A percentile compares a stretch with the other conserved stretches of the same genome.
These are phyloP conservation scores for Gopherus evgoodei DNA, from an alignment of 2,113 vertebrate species.

Conservation along the genomic window DNA sequence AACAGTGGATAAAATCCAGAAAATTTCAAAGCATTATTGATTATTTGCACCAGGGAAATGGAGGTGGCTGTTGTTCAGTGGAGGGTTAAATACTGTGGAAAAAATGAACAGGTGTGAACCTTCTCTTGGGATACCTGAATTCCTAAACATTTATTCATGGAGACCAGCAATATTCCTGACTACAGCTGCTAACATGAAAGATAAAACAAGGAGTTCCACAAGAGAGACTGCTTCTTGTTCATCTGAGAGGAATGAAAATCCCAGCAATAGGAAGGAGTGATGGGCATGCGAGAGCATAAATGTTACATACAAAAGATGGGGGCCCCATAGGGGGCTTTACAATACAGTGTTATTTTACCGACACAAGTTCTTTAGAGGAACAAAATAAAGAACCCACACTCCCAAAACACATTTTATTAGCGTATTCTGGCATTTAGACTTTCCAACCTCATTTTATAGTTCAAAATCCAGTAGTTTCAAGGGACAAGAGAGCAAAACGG, in stretches of 20 bases:
- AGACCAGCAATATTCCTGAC: background rate
- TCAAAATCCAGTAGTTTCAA: background rate
- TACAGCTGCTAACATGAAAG: background rate
- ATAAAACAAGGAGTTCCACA: background rate
- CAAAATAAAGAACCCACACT: background rate
- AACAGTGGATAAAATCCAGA: constrained; percentile 13
- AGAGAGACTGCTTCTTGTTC: background rate
- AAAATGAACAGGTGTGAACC: background rate
- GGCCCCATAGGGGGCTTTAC: background rate
- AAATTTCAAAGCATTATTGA: constrained; percentile 55
- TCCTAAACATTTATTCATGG: background rate
- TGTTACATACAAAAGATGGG: background rate
- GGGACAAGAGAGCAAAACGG: background rate
- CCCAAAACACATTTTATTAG: background rate
- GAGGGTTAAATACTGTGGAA: background rate
- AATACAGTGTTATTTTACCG: background rate
- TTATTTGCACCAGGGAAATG: constrained; percentile 42
- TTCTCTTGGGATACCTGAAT: background rate
- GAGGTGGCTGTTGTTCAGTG: background rate
- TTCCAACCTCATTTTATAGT: constrained; percentile 8
- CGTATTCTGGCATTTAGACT: background rate
- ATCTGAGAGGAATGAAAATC: constrained; percentile 3
- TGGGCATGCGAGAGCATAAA: background rate
- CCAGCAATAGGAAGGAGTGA: background rate
- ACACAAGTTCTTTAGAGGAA: background rate